Conservation (phyloP, 2,797 vertebrate species). For the Acipenser ruthenus region DNA sequence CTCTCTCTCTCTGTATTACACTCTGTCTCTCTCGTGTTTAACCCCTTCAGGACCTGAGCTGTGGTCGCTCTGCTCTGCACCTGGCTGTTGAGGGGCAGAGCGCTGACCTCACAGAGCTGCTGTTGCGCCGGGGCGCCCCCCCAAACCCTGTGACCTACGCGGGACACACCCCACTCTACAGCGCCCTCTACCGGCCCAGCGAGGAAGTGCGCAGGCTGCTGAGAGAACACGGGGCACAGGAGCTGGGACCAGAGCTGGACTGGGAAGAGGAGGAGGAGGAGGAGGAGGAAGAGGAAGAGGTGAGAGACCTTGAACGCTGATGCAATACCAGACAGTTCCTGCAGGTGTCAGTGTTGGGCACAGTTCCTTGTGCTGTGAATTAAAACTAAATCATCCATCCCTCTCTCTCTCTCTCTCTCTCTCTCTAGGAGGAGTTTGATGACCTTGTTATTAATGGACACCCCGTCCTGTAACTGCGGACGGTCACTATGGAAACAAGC, state of each 20-base stretch:
- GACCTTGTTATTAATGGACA: constrained; percentile 45
- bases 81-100: constrained; percentile 45
- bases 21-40: not conserved
- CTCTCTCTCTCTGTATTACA: too few species aligned
- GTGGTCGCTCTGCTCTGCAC: constrained; percentile 47
- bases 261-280: constrained; percentile 27
- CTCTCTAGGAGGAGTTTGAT: constrained; percentile 40
- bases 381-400: too few species aligned
- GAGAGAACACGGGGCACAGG: constrained; percentile 40
- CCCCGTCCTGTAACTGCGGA: not conserved
- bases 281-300: not conserved
- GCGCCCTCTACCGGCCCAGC: constrained; percentile 38
- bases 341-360: not conserved
- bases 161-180: constrained; percentile 46
- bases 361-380: not conserved
- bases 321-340: not conserved
- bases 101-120: constrained; percentile 29
- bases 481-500: too few species aligned
- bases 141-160: constrained; percentile 33
- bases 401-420: too few species aligned
- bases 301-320: not conserved
- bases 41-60: constrained; percentile 35
- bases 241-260: constrained; percentile 32
- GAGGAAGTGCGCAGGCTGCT: constrained; percentile 34
- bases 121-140: constrained; percentile 36